phyloP scores from a whole-genome alignment of 1,140 invertebrate species.

The Caenorhabditis elegans region WBcel235 BX284603.4:6181501-6182000 shows the following conservation, averaged over 20 bases:
- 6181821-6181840: too few relatives aligned
- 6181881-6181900: slow-evolving; percentile 24
- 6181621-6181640: slow-evolving; percentile 24
- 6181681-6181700: neutral
- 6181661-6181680: neutral
- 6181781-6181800: too few relatives aligned
- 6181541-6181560: neutral
- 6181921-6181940: slow-evolving; percentile 35
- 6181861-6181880: too few relatives aligned
- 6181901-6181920: slow-evolving; percentile 7
- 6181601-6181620: neutral
- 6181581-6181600: slow-evolving; percentile 11
- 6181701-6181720: neutral
- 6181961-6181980: neutral
- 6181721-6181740: neutral
- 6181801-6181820: too few relatives aligned
- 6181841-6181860: too few relatives aligned
- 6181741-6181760: too few relatives aligned
- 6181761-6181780: too few relatives aligned
- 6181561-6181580: slow-evolving; percentile 7
- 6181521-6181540: too few relatives aligned
- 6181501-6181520: neutral
- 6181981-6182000: slow-evolving; percentile 7
- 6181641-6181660: slow-evolving; percentile 20
- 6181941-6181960: slow-evolving; percentile 17